Evolutionary conservation across 2,113 vertebrate species (phyloP), one percentile per base, ranked within the genome.

Genomic region (Bubo blakistoni): DNA sequence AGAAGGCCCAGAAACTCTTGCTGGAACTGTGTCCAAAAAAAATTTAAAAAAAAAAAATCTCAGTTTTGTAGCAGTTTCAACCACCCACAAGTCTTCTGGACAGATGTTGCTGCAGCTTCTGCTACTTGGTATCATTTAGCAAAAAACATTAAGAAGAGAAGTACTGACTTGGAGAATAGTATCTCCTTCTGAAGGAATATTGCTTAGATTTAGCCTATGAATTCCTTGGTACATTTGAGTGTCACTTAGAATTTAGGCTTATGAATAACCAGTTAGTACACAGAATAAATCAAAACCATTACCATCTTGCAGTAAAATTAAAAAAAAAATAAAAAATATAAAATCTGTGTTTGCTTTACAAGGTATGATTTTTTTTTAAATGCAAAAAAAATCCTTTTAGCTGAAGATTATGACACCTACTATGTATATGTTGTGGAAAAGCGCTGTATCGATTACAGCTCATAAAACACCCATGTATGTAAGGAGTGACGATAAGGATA

Each of bases 391-490:
- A 17, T 11, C 4, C 5, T 2, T 36, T 52, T n/a, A 46, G 1
- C 10, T 58, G 29, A 20, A 47, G 8, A 52, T 52, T 59, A 13
- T 34, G 1, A 3, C 5, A 13, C 10, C 71, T 54, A 44, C 2
- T 21, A 19, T 1, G 20, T 9, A 2, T 4, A 38, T 7, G 4
- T 1, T 55, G 10, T 40, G 6, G 16, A 34, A 72, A 79, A 77
- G 0, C 10, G 30, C 20, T 25, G 0, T 20, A 30, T 22, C 0
- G 5, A 5, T 34, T 61, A 40, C 9, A 57, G 5, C 20, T 57
- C 15, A 7, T 69, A 47, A 76, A 58, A 19, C 11, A 52, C 1
- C 7, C 6, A 5, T 16, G 1, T 6, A 5, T 27, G 4, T 17
- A 55, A 59, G 13, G 6, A 44, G 9, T 46, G 27, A 74, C 36